phyloP scores from a whole-genome alignment of 2,888 invertebrate species.

The Volucella inflata region DNA sequence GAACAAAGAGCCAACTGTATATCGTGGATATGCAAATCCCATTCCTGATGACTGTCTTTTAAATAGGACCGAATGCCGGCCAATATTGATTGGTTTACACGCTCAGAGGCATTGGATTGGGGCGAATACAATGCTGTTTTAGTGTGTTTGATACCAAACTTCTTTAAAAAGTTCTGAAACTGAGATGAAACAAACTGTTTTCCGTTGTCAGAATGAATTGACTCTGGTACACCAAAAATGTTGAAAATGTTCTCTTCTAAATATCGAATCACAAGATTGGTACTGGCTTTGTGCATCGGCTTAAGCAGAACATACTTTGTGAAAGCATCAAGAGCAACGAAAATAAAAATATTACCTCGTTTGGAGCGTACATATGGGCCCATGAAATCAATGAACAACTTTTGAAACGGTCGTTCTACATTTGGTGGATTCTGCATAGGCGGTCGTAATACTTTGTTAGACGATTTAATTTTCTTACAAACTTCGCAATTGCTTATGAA shows the following conservation, averaged over 20 bases:
- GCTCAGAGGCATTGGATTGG: neutral
- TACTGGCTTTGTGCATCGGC: conserved; percentile 22
- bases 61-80: no score
- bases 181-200: no score
- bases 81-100: no score
- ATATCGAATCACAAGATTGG: neutral
- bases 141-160: no score
- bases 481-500: neutral
- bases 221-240: conserved; percentile 25
- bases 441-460: conserved; percentile 15
- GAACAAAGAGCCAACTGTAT: no score
- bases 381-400: neutral
- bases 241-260: neutral
- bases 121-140: no score
- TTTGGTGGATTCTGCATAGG: neutral
- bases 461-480: neutral
- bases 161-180: no score
- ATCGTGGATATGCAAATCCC: no score
- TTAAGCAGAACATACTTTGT: conserved; percentile 21
- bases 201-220: no score
- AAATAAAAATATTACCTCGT: neutral
- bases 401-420: neutral
- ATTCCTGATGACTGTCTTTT: no score
- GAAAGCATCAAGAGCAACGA: conserved; percentile 6
- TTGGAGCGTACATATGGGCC: conserved; percentile 8